These are phyloP conservation scores for Stenurella melanura DNA, from an alignment of 2,888 invertebrate species.

Conservation along the genomic window DNA sequence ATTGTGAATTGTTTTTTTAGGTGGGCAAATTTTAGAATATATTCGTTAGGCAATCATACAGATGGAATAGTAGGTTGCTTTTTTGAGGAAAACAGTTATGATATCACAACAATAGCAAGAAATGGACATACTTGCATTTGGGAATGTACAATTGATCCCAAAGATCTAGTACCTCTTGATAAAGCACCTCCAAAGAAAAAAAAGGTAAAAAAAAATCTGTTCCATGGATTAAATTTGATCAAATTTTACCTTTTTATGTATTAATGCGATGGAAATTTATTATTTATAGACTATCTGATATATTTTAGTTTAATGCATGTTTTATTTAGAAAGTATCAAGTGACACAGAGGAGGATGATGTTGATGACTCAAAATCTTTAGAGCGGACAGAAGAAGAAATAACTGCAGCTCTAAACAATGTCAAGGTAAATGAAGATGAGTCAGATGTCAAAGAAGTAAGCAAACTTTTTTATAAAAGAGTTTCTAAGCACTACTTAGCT, in stretches of 20 bases:
- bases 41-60: constrained; percentile 88
- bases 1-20: constrained; percentile 57
- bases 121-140: constrained; percentile 91
- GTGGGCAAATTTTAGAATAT: constrained; percentile 83
- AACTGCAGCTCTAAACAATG: constrained; percentile 69
- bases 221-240: neutral
- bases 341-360: constrained; percentile 82
- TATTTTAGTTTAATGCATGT: neutral
- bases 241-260: no score
- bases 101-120: constrained; percentile 87
- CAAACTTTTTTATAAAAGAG: constrained; percentile 80
- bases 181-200: constrained; percentile 75
- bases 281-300: constrained; percentile 17
- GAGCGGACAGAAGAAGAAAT: constrained; percentile 75
- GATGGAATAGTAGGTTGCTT: constrained; percentile 90
- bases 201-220: constrained; percentile 63
- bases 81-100: constrained; percentile 90
- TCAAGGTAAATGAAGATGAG: constrained; percentile 72
- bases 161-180: constrained; percentile 77
- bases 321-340: constrained; percentile 60
- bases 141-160: constrained; percentile 87
- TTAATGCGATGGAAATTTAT: constrained; percentile 24
- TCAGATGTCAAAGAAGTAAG: constrained; percentile 70
- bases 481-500: constrained; percentile 84
- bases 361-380: constrained; percentile 77